A percentile compares a stretch with the other conserved stretches of the same genome.
Evolutionary conservation across 2,888 invertebrate genomes (phyloP).

Genomic region (Coleophora flavipennella): DNA sequence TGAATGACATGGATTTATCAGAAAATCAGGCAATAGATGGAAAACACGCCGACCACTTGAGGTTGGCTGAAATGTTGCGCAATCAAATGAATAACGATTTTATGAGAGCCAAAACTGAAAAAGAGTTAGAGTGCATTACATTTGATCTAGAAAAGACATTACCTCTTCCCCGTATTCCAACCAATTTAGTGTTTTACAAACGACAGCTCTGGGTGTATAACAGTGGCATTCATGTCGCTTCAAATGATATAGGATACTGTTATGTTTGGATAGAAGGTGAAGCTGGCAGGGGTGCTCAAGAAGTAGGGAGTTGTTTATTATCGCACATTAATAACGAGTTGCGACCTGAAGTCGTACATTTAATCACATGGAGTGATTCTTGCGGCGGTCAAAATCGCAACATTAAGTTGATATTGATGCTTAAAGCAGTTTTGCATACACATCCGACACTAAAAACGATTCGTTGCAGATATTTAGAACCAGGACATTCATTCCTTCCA

Average conservation of each 20-base stretch:
- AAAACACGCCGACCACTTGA: constrained; percentile 9
- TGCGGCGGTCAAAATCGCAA: constrained; percentile 8
- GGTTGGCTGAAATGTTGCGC: constrained; percentile 10
- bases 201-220: constrained; percentile 14
- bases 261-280: constrained; percentile 13
- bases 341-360: not conserved
- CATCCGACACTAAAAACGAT: constrained; percentile 1
- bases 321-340: constrained; percentile 7
- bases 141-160: constrained; percentile 15
- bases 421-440: not conserved
- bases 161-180: constrained; percentile 13
- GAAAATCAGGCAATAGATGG: constrained; percentile 5
- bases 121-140: constrained; percentile 12
- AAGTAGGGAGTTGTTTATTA: constrained; percentile 13
- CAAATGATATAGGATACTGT: constrained; percentile 8
- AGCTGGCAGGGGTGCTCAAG: constrained; percentile 14
- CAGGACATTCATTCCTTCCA: constrained; percentile 2
- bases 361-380: constrained; percentile 10
- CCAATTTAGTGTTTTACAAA: constrained; percentile 15
- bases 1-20: constrained; percentile 5
- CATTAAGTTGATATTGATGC: constrained; percentile 4
- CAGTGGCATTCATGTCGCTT: constrained; percentile 12
- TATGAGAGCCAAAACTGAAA: constrained; percentile 9
- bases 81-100: constrained; percentile 12
- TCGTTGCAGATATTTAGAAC: constrained; percentile 1